Percentiles rank a stretch among this genome's conserved stretches.
Conservation (phyloP, 2,113 vertebrate species). For the Urocitellus parryii region DNA sequence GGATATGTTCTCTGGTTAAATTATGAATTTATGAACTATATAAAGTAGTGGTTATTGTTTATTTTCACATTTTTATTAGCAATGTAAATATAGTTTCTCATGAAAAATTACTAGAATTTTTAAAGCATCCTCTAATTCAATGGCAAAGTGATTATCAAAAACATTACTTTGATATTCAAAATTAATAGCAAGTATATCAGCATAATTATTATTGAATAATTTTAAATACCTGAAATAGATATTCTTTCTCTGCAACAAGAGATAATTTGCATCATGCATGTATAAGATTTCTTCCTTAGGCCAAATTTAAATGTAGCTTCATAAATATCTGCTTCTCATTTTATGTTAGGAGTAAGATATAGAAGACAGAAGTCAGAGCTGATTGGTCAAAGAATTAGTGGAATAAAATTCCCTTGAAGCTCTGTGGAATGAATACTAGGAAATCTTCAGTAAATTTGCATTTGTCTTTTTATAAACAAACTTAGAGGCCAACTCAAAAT, state of each 20-base stretch:
- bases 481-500: neutral
- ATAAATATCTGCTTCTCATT: slow-evolving; percentile 70
- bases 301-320: slow-evolving; percentile 77
- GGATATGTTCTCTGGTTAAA: slow-evolving; percentile 24
- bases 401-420: slow-evolving; percentile 14
- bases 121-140: slow-evolving; percentile 64
- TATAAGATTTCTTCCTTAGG: slow-evolving; percentile 76
- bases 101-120: slow-evolving; percentile 73
- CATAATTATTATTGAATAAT: slow-evolving; percentile 79
- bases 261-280: slow-evolving; percentile 65
- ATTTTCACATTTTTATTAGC: slow-evolving; percentile 79
- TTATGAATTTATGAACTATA: slow-evolving; percentile 50
- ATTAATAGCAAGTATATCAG: slow-evolving; percentile 56
- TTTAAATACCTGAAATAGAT: slow-evolving; percentile 64
- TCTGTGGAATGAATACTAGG: too few species aligned
- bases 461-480: neutral
- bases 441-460: too few species aligned
- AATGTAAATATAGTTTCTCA: slow-evolving; percentile 60
- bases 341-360: slow-evolving; percentile 62
- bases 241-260: slow-evolving; percentile 56
- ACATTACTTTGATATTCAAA: slow-evolving; percentile 79
- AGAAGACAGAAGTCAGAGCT: neutral
- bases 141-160: slow-evolving; percentile 76
- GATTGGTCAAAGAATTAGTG: neutral
- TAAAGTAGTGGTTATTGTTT: slow-evolving; percentile 23